A percentile compares a stretch with the other conserved stretches of the same genome.
Conservation (phyloP, 2,113 vertebrate species). For the Chionis minor region DNA sequence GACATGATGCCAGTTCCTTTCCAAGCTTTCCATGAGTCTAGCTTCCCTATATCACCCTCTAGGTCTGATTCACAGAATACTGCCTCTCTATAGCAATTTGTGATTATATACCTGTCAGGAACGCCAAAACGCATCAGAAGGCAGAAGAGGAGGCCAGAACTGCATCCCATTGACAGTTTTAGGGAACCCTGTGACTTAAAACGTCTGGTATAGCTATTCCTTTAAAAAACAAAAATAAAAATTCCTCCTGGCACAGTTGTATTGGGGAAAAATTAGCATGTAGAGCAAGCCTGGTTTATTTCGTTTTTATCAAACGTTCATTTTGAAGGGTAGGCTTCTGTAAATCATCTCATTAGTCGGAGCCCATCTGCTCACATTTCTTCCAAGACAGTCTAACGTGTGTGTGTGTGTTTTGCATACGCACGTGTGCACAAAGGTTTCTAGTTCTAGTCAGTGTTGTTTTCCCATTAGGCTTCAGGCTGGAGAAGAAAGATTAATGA, state of each 20-base stretch:
- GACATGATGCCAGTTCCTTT: background rate
- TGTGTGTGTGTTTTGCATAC: background rate
- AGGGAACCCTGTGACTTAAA: background rate
- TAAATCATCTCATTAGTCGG: conserved; percentile 18
- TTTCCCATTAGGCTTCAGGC: background rate
- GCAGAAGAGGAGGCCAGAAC: background rate
- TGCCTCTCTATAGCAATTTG: background rate
- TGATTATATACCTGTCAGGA: background rate
- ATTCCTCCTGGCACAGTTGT: background rate
- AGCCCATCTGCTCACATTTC: conserved; percentile 18
- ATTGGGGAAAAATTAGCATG: background rate
- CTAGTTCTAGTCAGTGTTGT: background rate
- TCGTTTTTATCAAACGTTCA: background rate
- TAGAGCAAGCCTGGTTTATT: background rate
- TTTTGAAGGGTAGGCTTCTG: background rate
- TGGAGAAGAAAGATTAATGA: background rate
- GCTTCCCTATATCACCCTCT: background rate
- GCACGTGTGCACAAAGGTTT: background rate
- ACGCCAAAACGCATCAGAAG: background rate
- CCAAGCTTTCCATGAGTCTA: background rate
- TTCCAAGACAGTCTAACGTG: background rate
- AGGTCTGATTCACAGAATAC: background rate
- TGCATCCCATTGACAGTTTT: background rate
- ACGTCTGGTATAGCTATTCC: background rate
- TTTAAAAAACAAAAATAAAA: background rate